phyloP scores from a whole-genome alignment of 2,113 vertebrate species.

The Aspidoscelis tigris region DNA sequence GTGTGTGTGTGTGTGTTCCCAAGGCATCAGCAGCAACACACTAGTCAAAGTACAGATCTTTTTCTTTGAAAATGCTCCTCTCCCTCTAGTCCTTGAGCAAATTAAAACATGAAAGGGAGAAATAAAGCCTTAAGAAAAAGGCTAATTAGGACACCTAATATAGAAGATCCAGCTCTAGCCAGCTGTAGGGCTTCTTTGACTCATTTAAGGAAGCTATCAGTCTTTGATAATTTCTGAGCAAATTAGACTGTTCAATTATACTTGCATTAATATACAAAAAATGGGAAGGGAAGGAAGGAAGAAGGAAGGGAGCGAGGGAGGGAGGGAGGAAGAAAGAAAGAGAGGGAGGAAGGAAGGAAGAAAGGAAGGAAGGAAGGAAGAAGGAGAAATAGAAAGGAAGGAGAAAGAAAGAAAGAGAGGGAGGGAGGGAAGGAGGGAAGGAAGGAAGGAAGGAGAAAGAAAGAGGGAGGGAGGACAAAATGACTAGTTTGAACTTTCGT shows the following conservation, averaged over 20 bases:
- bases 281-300: too few species aligned
- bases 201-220: slow-evolving; percentile 4
- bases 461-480: neutral
- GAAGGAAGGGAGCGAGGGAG: too few species aligned
- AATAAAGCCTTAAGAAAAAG: slow-evolving; percentile 51
- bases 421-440: too few species aligned
- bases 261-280: slow-evolving; percentile 2
- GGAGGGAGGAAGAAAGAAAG: too few species aligned
- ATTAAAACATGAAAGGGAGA: slow-evolving; percentile 26
- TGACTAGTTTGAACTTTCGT: neutral
- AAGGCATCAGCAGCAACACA: slow-evolving; percentile 29
- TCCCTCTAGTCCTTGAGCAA: slow-evolving; percentile 32
- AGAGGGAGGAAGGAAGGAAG: too few species aligned
- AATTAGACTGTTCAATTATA: slow-evolving; percentile 5
- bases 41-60: slow-evolving; percentile 20
- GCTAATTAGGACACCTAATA: slow-evolving; percentile 55
- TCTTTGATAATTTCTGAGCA: slow-evolving; percentile 29
- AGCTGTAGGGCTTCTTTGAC: slow-evolving; percentile 49
- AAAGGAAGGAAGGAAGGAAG: too few species aligned
- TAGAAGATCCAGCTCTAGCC: slow-evolving; percentile 30
- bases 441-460: too few species aligned
- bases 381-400: too few species aligned
- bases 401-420: too few species aligned
- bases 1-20: slow-evolving; percentile 37
- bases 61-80: slow-evolving; percentile 28